Evolutionary conservation across 2,888 invertebrate genomes (phyloP), one percentile per base, ranked within the genome.

Genomic region (Aphrophora alni): DNA sequence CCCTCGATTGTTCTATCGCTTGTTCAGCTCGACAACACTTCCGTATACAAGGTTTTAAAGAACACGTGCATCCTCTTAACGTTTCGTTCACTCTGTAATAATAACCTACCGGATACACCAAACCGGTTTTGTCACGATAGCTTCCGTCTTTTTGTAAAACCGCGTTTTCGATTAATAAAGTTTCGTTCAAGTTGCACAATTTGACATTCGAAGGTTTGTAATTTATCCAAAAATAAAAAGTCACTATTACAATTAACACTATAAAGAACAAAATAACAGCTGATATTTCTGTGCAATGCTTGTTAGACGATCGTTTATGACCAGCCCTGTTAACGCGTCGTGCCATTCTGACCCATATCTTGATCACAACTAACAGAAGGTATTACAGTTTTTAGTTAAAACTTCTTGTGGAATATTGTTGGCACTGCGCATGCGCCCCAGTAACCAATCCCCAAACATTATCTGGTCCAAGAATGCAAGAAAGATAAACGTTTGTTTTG

Each of bases 51-150:
- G 77, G 77, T 14, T 33, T 38, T 38, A 77, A 21, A 38, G 33
- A 12, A 51, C 77, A 77, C 38, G 71, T 44, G 71, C 77, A 77
- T 5, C 77, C 77, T 26, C 77, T 69, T 10, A 51, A 27, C 17
- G 77, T 71, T 5, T 71, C 71, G 77, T 77, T 77, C 25, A 71
- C 38, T 17, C 38, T 24, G 27, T 71, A 71, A 28, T 71, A 33
- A n/a, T 33, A 77, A 17, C 77, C 77, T 0, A n/a, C 0, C 26
- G 77, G 77, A 21, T 77, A 77, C 21, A 77, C 77, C 17, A 44
- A 14, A 14, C 44, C 44, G 8, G 44, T 14, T 14, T 44, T 44
- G 44, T 44, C 44, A 14, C 44, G 44, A 14, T 14, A 44, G 44
- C 44, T 44, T 2, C 44, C 44, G 44, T 44, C 44, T 14, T 44